These are phyloP conservation scores for Florisuga fusca DNA, from an alignment of 2,797 vertebrate species.

Conservation along the genomic window DNA sequence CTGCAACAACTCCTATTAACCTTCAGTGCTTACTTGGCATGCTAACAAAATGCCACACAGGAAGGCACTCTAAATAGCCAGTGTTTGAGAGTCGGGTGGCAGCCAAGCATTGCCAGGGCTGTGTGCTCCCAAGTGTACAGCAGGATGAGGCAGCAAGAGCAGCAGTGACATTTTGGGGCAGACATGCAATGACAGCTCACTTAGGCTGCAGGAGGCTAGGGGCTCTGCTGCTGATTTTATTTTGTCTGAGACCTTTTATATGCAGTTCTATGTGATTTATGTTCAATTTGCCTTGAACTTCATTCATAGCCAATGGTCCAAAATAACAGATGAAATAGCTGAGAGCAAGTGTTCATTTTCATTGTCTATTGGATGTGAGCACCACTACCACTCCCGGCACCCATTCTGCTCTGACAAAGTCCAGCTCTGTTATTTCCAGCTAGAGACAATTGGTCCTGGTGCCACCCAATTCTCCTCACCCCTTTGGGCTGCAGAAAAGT, in stretches of 20 bases:
- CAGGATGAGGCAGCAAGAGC: neutral
- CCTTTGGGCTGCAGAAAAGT: neutral
- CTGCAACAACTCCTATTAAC: neutral
- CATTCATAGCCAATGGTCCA: conserved; percentile 33
- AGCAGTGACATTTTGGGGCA: neutral
- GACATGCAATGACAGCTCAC: neutral
- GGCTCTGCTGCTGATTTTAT: neutral
- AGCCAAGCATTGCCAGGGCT: neutral
- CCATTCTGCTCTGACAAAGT: neutral
- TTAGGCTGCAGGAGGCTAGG: neutral
- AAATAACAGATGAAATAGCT: conserved; percentile 42
- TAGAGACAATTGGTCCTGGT: neutral
- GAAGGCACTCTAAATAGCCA: neutral
- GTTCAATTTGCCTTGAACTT: conserved; percentile 33
- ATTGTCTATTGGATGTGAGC: neutral
- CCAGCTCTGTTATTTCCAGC: neutral
- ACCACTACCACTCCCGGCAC: neutral
- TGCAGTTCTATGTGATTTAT: neutral
- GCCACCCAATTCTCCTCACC: neutral
- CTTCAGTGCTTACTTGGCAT: neutral
- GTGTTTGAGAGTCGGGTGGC: fast-evolving
- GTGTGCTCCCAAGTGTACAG: neutral
- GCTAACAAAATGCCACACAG: neutral
- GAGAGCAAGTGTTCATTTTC: neutral
- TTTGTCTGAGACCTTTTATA: conserved; percentile 17